Evolutionary conservation across 2,113 vertebrate species (phyloP).

Genomic region (Campylomormyrus numenius): DNA sequence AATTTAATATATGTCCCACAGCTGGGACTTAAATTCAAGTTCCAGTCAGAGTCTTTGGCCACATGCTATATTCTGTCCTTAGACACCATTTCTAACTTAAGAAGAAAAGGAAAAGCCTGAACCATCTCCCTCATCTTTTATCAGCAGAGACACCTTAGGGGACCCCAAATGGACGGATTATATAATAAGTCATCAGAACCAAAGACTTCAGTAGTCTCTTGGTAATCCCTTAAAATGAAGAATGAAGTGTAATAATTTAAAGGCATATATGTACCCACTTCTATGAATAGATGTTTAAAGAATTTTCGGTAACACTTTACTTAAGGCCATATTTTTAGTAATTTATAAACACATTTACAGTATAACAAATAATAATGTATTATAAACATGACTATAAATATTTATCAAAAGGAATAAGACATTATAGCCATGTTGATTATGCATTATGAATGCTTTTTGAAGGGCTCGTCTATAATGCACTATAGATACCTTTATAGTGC

Average conservation of each 20-base stretch:
- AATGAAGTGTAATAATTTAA: constrained; percentile 5
- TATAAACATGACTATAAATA: too few species aligned
- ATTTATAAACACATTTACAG: too few species aligned
- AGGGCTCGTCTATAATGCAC: neutral
- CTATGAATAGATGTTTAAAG: constrained; percentile 5
- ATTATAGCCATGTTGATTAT: too few species aligned
- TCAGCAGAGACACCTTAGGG: neutral
- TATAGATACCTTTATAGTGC: too few species aligned
- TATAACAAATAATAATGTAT: too few species aligned
- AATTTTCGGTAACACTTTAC: neutral
- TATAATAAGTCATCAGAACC: neutral
- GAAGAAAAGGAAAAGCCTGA: neutral
- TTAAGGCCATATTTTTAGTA: too few species aligned
- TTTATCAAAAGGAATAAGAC: too few species aligned
- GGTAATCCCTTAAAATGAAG: neutral
- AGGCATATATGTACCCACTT: neutral
- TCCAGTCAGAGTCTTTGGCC: neutral
- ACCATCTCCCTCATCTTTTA: neutral
- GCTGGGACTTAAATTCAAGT: neutral
- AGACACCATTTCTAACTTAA: neutral
- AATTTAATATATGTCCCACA: neutral
- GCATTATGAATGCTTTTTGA: too few species aligned
- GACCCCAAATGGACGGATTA: neutral
- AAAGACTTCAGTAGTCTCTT: neutral
- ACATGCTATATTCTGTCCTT: neutral